Base-by-base conservation (phyloP, 2,113 vertebrate species). In the Cynocephalus volans region DNA sequence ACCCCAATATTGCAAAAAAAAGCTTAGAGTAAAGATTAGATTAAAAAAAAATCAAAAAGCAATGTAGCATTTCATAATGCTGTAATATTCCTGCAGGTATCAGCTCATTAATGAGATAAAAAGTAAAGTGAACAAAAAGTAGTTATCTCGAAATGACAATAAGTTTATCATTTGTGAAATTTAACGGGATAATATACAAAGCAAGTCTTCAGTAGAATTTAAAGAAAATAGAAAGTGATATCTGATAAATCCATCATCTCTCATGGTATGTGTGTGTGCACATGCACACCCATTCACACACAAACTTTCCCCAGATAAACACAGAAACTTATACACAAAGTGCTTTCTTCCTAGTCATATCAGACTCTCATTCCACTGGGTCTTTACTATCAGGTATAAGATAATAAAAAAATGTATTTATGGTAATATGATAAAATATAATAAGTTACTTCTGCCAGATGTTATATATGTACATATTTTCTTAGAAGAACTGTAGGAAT, bases 101-200 rank as follows among this genome's bases (percentile, higher is more conserved):
- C 54, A 93, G 60, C 36, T 73, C 88, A 92, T 96, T 98, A 96
- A 87, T 84, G 54, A 65, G 31, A 70, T 87, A 93, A 77, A 93
- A 93, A 64, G 45, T n/a, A 84, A 93, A 93, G 3, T 65, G 76
- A 96, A 77, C 67, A 90, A 95, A 97, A 83, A 93, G 67, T 5
- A 58, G 69, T 92, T 82, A 67, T 45, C 41, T 84, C 77, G 58
- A 89, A 96, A 88, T 54, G 70, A 90, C 69, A 65, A n/a, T 67
- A 86, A 18, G 17, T 92, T 31, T 36, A 90, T 65, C 62, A 93
- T 76, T 91, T 95, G n/a, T 84, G 79, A 67, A 80, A 95, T 79
- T 69, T 88, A 91, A 96, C 54, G 33, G 65, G 72, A 85, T 87
- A 28, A 94, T 60, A 70, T 33, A 93, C 14, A 95, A 96, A 82